Percentiles rank a stretch among this genome's conserved stretches.
phyloP scores from a whole-genome alignment of 1,140 invertebrate genomes.

The Euura lappo region DNA sequence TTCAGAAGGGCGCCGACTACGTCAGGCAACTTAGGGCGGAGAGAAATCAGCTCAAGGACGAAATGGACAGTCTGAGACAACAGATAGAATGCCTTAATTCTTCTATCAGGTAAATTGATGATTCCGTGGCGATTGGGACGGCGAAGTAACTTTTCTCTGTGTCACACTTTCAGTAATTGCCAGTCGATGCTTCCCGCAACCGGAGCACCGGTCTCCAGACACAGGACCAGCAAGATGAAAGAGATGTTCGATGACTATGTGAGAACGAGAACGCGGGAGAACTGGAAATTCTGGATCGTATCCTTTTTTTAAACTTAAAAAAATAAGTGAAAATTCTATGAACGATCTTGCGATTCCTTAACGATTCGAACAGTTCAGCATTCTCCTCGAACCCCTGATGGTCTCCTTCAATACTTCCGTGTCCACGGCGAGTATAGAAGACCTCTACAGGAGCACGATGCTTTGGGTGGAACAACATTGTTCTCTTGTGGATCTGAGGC shows the following conservation, averaged over 20 bases:
- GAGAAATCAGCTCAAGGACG: conserved; percentile 85
- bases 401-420: conserved; percentile 90
- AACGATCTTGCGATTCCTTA: conserved; percentile 45
- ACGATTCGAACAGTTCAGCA: conserved; percentile 78
- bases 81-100: conserved; percentile 91
- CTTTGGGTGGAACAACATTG: conserved; percentile 97
- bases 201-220: conserved; percentile 89
- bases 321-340: conserved; percentile 21
- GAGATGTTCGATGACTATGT: conserved; percentile 96
- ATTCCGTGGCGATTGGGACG: conserved; percentile 16
- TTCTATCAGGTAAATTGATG: conserved; percentile 78
- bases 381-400: conserved; percentile 86
- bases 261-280: conserved; percentile 80
- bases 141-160: conserved; percentile 19
- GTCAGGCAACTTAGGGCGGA: conserved; percentile 89
- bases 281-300: conserved; percentile 99
- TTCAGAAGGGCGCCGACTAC: conserved; percentile 96
- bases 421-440: conserved; percentile 88
- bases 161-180: conserved; percentile 75
- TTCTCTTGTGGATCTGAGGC: conserved; percentile 89
- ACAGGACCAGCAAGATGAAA: conserved; percentile 89
- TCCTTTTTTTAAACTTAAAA: conserved; percentile 57
- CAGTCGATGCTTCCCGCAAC: conserved; percentile 95
- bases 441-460: conserved; percentile 89
- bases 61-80: conserved; percentile 84